Evolutionary conservation across 2,113 vertebrate species (phyloP), one percentile per base, ranked within the genome.

Genomic region (Pipra filicauda): DNA sequence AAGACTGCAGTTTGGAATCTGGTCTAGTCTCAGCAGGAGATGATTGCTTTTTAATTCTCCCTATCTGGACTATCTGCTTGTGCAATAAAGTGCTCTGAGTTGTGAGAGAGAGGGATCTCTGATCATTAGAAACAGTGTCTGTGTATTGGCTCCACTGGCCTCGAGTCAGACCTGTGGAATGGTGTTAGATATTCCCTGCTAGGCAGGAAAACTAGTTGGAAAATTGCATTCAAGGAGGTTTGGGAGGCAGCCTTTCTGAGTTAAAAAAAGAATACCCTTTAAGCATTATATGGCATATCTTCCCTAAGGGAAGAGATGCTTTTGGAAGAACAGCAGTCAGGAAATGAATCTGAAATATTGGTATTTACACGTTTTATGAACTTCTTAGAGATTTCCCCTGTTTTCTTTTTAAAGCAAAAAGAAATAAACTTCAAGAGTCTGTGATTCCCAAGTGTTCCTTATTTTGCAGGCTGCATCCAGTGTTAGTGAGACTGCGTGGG

Each of bases 21-120:
- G 37, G 24, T 88, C 58, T 69, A 35, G 64, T 58, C 64, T 84
- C 86, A 93, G 65, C 37, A 75, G 76, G 67, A 93, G 69, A 44
- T 26, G 20, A 75, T 61, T 78, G 67, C 23, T 88, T 93, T 93
- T 95, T 86, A 90, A 85, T 94, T 96, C 52, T 89, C 37, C 43
- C n/a, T 88, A 7, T 92, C 74, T 89, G 59, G 57, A 8, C n/a
- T 91, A 71, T 44, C n/a, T 83, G 84, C 33, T 77, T 51, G 69
- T 31, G 41, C 61, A 52, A 27, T 37, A 6, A 87, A 91, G 33
- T 57, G 16, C 41, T 77, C 43, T 55, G 58, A 55, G 30, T 75
- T 57, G 22, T 35, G 51, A 54, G 73, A 55, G 51, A 85, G 27
- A 52, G 71, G 10, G 30, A 5, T 11, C 35, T 79, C 27, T 69